These are phyloP conservation scores for Loris lydekkerianus DNA, from an alignment of 2,797 vertebrate genomes.

Conservation along the genomic window DNA sequence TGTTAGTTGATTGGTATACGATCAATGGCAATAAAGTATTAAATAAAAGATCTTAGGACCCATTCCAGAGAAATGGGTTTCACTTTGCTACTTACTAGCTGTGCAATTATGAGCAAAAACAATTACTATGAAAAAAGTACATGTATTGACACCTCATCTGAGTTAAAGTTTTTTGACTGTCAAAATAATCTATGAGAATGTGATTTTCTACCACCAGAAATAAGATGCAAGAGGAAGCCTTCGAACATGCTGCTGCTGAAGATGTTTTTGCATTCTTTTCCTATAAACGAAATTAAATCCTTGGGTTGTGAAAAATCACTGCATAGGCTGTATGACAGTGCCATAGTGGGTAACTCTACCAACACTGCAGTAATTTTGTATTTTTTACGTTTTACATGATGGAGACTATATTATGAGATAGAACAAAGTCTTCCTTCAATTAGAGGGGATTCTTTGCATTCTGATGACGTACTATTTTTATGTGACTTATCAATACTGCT, in stretches of 20 bases:
- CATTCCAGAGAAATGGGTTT: background rate
- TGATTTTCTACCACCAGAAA: background rate
- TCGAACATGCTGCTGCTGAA: background rate
- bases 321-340: background rate
- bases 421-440: background rate
- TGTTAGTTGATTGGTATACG: background rate
- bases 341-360: background rate
- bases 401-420: background rate
- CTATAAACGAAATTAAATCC: constrained; percentile 23
- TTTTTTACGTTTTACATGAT: background rate
- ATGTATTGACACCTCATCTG: background rate
- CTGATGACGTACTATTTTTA: background rate
- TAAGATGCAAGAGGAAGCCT: background rate
- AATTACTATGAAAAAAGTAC: constrained; percentile 1
- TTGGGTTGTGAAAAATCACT: constrained; percentile 15
- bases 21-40: background rate
- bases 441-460: background rate
- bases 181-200: background rate
- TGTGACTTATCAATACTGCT: background rate
- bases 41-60: background rate
- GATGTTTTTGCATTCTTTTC: background rate
- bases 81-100: background rate
- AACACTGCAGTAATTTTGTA: background rate
- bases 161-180: background rate
- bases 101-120: accelerated